Conservation (phyloP, 2,888 invertebrate species). For the Athalia circularis region DNA sequence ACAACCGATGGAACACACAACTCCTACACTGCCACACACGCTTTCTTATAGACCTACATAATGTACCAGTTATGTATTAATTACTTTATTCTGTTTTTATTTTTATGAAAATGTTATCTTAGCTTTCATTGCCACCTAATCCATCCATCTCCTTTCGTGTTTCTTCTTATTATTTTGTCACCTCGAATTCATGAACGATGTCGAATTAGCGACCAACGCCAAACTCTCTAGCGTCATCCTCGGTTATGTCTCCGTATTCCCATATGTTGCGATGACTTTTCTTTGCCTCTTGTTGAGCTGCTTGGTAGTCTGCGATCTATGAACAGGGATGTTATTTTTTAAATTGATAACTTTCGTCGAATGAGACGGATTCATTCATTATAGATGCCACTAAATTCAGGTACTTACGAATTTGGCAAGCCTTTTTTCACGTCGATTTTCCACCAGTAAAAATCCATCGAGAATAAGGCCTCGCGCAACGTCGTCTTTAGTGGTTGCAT, state of each 20-base stretch:
- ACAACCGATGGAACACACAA: conserved; percentile 51
- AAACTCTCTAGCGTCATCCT: conserved; percentile 87
- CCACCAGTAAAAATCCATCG: conserved; percentile 90
- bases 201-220: conserved; percentile 46
- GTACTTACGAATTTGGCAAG: conserved; percentile 83
- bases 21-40: conserved; percentile 59
- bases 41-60: conserved; percentile 57
- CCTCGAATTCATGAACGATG: conserved; percentile 20
- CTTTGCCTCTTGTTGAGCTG: conserved; percentile 91
- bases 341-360: conserved; percentile 20
- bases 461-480: conserved; percentile 86
- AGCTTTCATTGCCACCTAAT: conserved; percentile 17
- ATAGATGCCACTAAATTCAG: not conserved
- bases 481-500: conserved; percentile 81
- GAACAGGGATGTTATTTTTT: conserved; percentile 53
- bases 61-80: conserved; percentile 55
- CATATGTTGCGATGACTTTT: conserved; percentile 92
- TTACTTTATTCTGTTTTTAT: conserved; percentile 47
- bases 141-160: conserved; percentile 39
- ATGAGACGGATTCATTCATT: not conserved
- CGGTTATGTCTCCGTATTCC: conserved; percentile 99
- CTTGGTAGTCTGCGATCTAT: conserved; percentile 86
- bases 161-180: not conserved
- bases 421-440: conserved; percentile 87
- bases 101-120: conserved; percentile 58